phyloP scores from a whole-genome alignment of 2,113 vertebrate genomes.

The Sarotherodon lohbergeri region DNA sequence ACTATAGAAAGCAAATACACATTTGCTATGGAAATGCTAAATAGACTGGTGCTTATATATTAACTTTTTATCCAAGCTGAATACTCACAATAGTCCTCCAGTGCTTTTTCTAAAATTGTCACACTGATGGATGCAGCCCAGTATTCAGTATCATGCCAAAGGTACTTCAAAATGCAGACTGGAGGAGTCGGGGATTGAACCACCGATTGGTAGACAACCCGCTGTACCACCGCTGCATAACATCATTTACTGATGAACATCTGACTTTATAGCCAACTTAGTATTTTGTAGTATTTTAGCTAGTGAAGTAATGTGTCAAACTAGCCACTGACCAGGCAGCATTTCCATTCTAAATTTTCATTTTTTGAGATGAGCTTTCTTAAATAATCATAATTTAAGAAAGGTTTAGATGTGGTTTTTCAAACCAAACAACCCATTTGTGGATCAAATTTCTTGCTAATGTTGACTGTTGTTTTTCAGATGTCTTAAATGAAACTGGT shows the following conservation, averaged over 20 bases:
- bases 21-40: background rate
- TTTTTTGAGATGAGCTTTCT: background rate
- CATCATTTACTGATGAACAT: background rate
- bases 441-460: background rate
- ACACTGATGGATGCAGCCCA: background rate
- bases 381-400: background rate
- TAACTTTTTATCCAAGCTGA: background rate
- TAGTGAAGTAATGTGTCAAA: background rate
- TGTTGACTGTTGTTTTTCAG: background rate
- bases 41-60: background rate
- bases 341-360: background rate
- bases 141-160: background rate
- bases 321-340: background rate
- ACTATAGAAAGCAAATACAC: background rate
- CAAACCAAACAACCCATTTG: background rate
- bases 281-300: background rate
- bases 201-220: background rate
- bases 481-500: background rate
- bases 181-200: background rate
- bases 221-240: background rate
- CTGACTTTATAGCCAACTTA: background rate
- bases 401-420: background rate
- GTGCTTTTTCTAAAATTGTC: background rate
- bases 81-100: background rate
- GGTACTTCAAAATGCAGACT: background rate